Evolutionary conservation across 2,113 vertebrate genomes (phyloP).

Genomic region (Oryzias javanicus): DNA sequence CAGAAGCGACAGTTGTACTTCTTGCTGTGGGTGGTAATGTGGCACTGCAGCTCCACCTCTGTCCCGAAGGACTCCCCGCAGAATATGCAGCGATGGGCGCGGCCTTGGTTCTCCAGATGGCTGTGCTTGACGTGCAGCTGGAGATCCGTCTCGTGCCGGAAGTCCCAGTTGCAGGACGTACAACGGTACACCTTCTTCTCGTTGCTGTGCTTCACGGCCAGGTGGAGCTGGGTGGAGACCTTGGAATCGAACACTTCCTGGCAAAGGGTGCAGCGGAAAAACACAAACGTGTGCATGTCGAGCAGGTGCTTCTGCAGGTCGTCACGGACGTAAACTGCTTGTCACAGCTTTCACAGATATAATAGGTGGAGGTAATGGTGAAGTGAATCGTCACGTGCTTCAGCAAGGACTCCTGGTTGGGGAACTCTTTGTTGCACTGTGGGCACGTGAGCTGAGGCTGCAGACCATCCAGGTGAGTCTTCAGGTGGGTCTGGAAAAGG

Average conservation of each 20-base stretch:
- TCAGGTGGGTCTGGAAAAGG: conserved; percentile 96
- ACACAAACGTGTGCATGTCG: conserved; percentile 98
- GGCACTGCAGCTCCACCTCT: conserved; percentile 97
- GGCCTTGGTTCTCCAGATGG: conserved; percentile 93
- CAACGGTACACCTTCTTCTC: conserved; percentile 97
- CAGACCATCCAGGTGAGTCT: conserved; percentile 92
- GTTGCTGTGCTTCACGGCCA: conserved; percentile 98
- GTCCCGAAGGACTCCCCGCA: conserved; percentile 97
- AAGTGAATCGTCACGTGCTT: conserved; percentile 98
- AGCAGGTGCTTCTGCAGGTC: conserved; percentile 97
- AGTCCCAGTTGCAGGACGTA: conserved; percentile 98
- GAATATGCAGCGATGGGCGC: conserved; percentile 94
- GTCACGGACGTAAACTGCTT: conserved; percentile 97
- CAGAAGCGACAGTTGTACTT: conserved; percentile 99
- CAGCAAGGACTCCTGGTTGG: conserved; percentile 93
- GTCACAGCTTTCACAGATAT: conserved; percentile 98
- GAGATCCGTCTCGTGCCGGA: conserved; percentile 92
- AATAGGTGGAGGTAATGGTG: conserved; percentile 97
- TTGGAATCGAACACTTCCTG: conserved; percentile 99
- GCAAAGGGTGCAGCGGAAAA: conserved; percentile 97
- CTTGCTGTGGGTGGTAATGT: conserved; percentile 98
- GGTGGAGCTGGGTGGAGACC: conserved; percentile 95
- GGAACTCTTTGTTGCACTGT: conserved; percentile 98
- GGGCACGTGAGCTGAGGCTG: conserved; percentile 93
- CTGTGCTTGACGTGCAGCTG: conserved; percentile 97